These are phyloP conservation scores for Eretmocerus hayati DNA, from an alignment of 2,888 invertebrate genomes.

Conservation along the genomic window DNA sequence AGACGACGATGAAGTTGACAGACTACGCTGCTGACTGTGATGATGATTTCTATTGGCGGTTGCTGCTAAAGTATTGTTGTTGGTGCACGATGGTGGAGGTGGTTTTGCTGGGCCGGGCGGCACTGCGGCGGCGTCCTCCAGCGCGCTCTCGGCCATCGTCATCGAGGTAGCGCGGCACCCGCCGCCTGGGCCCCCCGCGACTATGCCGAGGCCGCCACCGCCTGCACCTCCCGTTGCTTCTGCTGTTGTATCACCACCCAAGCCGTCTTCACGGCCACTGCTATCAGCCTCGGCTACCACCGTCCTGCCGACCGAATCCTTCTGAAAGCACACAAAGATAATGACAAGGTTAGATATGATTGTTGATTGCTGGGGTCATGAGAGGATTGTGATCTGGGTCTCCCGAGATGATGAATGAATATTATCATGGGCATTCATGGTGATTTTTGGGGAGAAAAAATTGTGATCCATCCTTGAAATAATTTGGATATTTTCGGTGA, in stretches of 20 bases:
- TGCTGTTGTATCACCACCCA: constrained; percentile 39
- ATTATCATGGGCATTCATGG: too few relatives aligned
- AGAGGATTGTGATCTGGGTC: too few relatives aligned
- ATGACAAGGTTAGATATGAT: too few relatives aligned
- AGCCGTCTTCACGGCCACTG: background rate
- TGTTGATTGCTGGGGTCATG: too few relatives aligned
- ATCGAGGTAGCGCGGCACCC: constrained; percentile 51
- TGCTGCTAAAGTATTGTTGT: constrained; percentile 57
- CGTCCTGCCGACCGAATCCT: constrained; percentile 42
- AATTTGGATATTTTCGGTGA: too few relatives aligned
- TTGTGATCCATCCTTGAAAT: too few relatives aligned
- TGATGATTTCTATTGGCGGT: constrained; percentile 58
- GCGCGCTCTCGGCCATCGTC: constrained; percentile 68
- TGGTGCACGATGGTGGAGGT: constrained; percentile 48
- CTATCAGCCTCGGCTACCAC: constrained; percentile 44
- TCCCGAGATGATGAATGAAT: too few relatives aligned
- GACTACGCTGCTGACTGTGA: constrained; percentile 27
- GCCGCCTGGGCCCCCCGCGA: constrained; percentile 48
- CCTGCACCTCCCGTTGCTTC: constrained; percentile 33
- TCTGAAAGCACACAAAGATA: constrained; percentile 33
- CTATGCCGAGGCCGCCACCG: constrained; percentile 43
- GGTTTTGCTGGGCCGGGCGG: constrained; percentile 48
- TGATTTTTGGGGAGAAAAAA: too few relatives aligned
- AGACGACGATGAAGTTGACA: constrained; percentile 10
- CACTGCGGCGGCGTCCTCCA: constrained; percentile 57